phyloP scores from a whole-genome alignment of 1,140 invertebrate genomes.

The Drosophila murphyi region DNA sequence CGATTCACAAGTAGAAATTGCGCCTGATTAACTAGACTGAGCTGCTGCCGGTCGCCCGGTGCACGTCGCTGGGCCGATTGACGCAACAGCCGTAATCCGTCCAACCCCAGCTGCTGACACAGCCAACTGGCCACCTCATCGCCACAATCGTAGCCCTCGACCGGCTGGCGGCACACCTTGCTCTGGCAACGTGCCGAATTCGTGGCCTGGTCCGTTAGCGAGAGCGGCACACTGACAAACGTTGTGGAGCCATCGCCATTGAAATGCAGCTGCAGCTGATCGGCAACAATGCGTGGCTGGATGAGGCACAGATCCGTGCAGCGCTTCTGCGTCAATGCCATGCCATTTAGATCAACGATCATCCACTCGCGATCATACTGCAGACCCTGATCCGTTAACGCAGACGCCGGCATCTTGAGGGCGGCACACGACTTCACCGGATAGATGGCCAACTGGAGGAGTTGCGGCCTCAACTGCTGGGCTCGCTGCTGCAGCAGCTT shows the following conservation, averaged over 20 bases:
- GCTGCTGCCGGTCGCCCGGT: slow-evolving; percentile 30
- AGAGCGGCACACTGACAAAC: slow-evolving; percentile 45
- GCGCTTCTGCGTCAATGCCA: slow-evolving; percentile 95
- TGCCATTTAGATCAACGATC: slow-evolving; percentile 91
- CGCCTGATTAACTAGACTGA: slow-evolving; percentile 93
- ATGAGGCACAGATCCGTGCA: slow-evolving; percentile 92
- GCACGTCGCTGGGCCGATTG: slow-evolving; percentile 85
- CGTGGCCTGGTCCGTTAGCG: slow-evolving; percentile 35
- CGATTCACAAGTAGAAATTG: slow-evolving; percentile 94
- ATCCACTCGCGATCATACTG: slow-evolving; percentile 97
- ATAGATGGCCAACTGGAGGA: slow-evolving; percentile 92
- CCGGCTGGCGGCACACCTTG: slow-evolving; percentile 94
- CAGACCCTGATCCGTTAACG: slow-evolving; percentile 89
- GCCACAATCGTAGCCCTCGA: slow-evolving; percentile 93
- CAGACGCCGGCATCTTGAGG: slow-evolving; percentile 86
- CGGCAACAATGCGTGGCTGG: slow-evolving; percentile 88
- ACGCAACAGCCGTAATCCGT: slow-evolving; percentile 89
- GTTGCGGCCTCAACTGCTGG: slow-evolving; percentile 49
- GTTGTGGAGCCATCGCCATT: slow-evolving; percentile 35
- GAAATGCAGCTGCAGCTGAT: slow-evolving; percentile 88
- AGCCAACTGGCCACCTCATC: slow-evolving; percentile 91
- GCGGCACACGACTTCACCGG: slow-evolving; percentile 97
- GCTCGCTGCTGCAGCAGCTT: slow-evolving; percentile 54
- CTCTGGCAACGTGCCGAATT: slow-evolving; percentile 87
- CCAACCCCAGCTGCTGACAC: slow-evolving; percentile 87